Percentiles rank a stretch among this genome's conserved stretches.
These are phyloP conservation scores for Catharus bicknelli DNA, from an alignment of 2,113 vertebrate genomes.

Conservation along the genomic window DNA sequence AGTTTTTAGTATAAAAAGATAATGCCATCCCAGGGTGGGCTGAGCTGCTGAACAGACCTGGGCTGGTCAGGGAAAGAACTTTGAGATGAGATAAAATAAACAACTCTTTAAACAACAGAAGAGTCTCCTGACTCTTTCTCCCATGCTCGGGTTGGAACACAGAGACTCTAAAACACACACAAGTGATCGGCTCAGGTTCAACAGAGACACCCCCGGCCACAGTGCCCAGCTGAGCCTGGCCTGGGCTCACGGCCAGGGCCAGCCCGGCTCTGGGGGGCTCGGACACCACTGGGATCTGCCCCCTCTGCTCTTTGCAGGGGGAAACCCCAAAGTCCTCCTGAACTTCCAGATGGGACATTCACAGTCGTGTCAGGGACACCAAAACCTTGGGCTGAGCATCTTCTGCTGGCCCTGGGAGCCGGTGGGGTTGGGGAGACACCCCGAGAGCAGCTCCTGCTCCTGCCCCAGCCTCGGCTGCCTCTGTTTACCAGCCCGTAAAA, in stretches of 20 bases:
- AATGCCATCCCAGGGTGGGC: no score
- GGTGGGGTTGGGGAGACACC: not conserved
- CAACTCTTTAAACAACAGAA: no score
- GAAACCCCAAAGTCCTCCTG: not conserved
- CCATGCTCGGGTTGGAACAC: no score
- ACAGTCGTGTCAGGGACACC: not conserved
- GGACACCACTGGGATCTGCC: not conserved
- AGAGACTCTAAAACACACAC: no score
- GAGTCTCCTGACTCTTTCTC: no score
- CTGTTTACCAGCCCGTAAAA: not conserved
- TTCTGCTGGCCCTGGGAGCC: not conserved
- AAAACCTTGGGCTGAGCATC: not conserved
- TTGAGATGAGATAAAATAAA: no score
- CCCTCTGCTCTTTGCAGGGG: not conserved
- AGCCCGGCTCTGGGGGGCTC: not conserved
- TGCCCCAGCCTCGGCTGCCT: not conserved
- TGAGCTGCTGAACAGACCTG: no score
- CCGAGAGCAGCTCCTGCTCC: not conserved
- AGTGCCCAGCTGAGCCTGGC: not conserved
- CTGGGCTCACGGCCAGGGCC: not conserved
- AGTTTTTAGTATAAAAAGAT: no score
- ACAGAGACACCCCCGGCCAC: no score
- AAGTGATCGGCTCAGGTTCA: no score
- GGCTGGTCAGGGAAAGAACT: no score
- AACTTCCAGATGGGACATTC: rapidly evolving